Evolutionary conservation across 2,797 vertebrate genomes (phyloP).

Genomic region (Rhinogobio ventralis): DNA sequence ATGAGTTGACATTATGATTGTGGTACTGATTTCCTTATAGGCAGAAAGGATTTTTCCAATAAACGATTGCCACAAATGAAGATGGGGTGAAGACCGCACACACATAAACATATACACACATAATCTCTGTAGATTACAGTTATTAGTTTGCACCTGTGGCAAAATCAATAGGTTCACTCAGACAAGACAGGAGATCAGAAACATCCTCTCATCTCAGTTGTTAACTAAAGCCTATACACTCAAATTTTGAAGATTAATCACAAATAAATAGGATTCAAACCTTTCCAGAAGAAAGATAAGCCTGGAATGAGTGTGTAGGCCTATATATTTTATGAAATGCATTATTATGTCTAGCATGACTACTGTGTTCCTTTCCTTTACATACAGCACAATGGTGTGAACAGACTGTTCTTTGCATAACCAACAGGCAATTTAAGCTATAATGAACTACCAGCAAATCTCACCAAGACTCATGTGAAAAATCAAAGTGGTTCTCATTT

Average conservation of each 20-base stretch:
- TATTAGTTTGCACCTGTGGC: constrained; percentile 60
- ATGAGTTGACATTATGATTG: constrained; percentile 61
- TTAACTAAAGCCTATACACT: constrained; percentile 13
- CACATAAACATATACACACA: constrained; percentile 6
- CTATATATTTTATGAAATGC: background rate
- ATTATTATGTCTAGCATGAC: background rate
- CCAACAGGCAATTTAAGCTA: background rate
- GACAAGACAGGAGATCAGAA: constrained; percentile 31
- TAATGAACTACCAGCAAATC: background rate
- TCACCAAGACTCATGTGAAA: background rate
- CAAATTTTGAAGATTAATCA: constrained; percentile 9
- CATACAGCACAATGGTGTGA: background rate
- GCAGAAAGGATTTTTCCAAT: constrained; percentile 59
- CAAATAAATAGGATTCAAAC: constrained; percentile 1
- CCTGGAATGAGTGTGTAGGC: background rate
- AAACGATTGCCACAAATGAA: constrained; percentile 52
- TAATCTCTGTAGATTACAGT: constrained; percentile 49
- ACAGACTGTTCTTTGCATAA: background rate
- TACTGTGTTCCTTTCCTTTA: background rate
- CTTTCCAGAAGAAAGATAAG: background rate
- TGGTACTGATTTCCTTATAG: constrained; percentile 71
- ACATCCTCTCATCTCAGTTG: constrained; percentile 38
- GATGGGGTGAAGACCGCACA: constrained; percentile 22
- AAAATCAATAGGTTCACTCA: constrained; percentile 52
- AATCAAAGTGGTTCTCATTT: no score